Percentiles rank a stretch among this genome's conserved stretches.
Evolutionary conservation across 2,113 vertebrate species (phyloP).

Genomic region (Sphaerodactylus townsendi): DNA sequence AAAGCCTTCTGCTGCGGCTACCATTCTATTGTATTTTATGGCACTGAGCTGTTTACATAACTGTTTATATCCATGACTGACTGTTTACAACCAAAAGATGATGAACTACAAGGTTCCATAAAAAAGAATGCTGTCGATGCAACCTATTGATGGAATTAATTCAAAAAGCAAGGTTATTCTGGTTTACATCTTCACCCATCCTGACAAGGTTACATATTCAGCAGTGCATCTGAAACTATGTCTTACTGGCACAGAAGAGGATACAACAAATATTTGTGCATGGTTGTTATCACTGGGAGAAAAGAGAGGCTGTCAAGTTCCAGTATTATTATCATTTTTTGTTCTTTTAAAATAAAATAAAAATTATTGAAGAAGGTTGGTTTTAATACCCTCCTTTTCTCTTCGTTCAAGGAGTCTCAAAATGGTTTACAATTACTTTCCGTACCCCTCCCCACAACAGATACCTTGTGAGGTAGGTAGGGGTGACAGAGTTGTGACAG

Average conservation of each 20-base stretch:
- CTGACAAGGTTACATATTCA: constrained; percentile 7
- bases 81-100: constrained; percentile 16
- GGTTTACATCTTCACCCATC: background rate
- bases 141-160: constrained; percentile 4
- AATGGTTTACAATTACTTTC: too few species aligned
- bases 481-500: too few species aligned
- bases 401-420: too few species aligned
- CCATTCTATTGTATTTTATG: background rate
- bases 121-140: background rate
- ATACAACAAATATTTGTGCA: background rate
- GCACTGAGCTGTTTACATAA: constrained; percentile 21
- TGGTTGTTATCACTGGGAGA: background rate
- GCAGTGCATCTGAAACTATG: background rate
- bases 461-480: too few species aligned
- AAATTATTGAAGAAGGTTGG: too few species aligned
- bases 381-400: too few species aligned
- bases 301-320: background rate
- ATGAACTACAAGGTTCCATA: constrained; percentile 9
- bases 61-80: constrained; percentile 1
- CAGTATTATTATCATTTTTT: background rate
- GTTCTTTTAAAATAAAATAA: too few species aligned
- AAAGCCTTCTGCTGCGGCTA: background rate
- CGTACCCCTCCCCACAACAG: too few species aligned
- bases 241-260: background rate
- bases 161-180: background rate